phyloP scores from a whole-genome alignment of 2,888 invertebrate species.

The Napeogenes sylphis region DNA sequence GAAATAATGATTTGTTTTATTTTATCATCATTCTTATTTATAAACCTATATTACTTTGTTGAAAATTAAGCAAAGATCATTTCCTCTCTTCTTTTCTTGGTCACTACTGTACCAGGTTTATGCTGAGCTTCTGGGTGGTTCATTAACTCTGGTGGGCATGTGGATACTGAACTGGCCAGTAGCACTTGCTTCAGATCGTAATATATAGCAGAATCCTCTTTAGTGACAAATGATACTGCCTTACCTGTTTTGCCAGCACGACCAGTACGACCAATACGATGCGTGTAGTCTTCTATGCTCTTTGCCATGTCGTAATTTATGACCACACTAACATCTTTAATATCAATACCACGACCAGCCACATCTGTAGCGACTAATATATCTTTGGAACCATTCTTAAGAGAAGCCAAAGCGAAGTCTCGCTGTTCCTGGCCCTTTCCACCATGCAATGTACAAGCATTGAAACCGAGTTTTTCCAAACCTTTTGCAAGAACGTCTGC shows the following conservation, averaged over 20 bases:
- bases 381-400: slow-evolving; percentile 97
- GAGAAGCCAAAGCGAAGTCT: slow-evolving; percentile 97
- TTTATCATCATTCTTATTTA: slow-evolving; percentile 21
- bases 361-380: slow-evolving; percentile 99
- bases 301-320: slow-evolving; percentile 99
- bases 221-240: slow-evolving; percentile 97
- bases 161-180: slow-evolving; percentile 92
- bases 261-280: slow-evolving; percentile 99
- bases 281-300: slow-evolving; percentile 97
- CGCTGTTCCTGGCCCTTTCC: slow-evolving; percentile 99
- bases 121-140: slow-evolving; percentile 99
- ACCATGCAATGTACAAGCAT: slow-evolving; percentile 98
- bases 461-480: slow-evolving; percentile 96
- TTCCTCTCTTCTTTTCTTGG: slow-evolving; percentile 95
- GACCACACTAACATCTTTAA: slow-evolving; percentile 99
- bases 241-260: slow-evolving; percentile 98
- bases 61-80: slow-evolving; percentile 91
- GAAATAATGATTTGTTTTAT: slow-evolving; percentile 16
- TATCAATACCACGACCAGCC: slow-evolving; percentile 99
- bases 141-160: slow-evolving; percentile 96
- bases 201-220: slow-evolving; percentile 96
- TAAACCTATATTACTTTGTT: background rate
- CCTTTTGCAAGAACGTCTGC: slow-evolving; percentile 98
- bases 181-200: slow-evolving; percentile 97
- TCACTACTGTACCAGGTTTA: slow-evolving; percentile 96